Conservation (phyloP, 1,140 invertebrate species). For the Micrasema minimum region DNA sequence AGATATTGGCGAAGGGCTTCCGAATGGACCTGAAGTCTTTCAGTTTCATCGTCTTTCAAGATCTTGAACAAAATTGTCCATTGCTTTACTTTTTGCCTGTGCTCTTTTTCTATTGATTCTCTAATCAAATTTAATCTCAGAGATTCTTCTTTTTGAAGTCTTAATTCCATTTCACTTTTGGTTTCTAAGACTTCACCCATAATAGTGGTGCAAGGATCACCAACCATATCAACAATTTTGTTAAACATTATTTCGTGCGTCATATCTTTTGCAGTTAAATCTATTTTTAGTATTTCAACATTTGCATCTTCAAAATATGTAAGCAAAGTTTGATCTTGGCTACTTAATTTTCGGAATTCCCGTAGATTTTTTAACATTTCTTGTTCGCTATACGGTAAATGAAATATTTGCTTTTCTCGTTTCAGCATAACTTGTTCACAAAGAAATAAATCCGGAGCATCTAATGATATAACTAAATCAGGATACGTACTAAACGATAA, state of each 20-base stretch:
- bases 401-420: conserved; percentile 9
- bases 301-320: conserved; percentile 24
- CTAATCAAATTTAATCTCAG: conserved; percentile 2
- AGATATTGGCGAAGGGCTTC: conserved; percentile 6
- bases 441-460: conserved; percentile 26
- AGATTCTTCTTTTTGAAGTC: neutral
- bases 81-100: conserved; percentile 12
- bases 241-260: conserved; percentile 4
- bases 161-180: neutral
- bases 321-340: conserved; percentile 1
- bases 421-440: conserved; percentile 21
- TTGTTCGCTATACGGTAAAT: conserved; percentile 16
- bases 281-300: conserved; percentile 17
- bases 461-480: conserved; percentile 5
- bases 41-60: conserved; percentile 8
- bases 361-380: conserved; percentile 18
- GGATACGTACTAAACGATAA: neutral
- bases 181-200: neutral
- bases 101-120: neutral
- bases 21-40: conserved; percentile 8
- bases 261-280: neutral
- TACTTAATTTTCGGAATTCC: neutral
- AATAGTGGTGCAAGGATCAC: conserved; percentile 10
- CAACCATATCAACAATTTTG: neutral
- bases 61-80: conserved; percentile 13